Evolutionary conservation across 2,888 invertebrate species (phyloP).

Genomic region (Macrophya annulata): DNA sequence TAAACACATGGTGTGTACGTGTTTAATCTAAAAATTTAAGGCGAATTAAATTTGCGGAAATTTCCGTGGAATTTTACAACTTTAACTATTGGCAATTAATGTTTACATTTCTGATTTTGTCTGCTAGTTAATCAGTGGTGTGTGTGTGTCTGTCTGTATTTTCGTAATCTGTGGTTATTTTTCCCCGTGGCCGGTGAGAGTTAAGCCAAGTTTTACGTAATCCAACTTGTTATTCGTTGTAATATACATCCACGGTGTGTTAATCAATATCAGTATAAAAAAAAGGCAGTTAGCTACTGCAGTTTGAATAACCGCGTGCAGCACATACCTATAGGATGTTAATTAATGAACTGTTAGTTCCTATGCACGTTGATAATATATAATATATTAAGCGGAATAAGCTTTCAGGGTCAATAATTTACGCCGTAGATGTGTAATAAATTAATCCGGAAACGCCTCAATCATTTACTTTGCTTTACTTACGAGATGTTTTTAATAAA

Average conservation of each 20-base stretch:
- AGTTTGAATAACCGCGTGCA: background rate
- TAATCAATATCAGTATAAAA: background rate
- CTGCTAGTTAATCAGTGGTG: background rate
- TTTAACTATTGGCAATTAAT: background rate
- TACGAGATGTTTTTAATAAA: no score
- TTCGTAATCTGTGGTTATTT: background rate
- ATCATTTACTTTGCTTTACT: background rate
- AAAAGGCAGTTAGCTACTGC: background rate
- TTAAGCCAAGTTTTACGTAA: background rate
- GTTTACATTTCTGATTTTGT: background rate
- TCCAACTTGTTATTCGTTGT: background rate
- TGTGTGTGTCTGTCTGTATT: background rate
- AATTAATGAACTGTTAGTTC: conserved; percentile 12
- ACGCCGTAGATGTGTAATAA: background rate
- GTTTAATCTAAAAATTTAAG: no score
- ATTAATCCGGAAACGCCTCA: background rate
- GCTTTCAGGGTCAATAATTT: conserved; percentile 41
- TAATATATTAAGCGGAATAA: background rate
- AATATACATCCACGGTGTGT: no score
- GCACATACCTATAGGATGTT: background rate
- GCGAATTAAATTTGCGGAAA: background rate
- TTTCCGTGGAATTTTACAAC: background rate
- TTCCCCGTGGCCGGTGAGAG: background rate
- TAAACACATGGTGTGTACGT: no score
- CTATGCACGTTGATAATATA: conserved; percentile 1